Percentiles rank a stretch among this genome's conserved stretches.
Conservation (phyloP, 92 coral and sea anemone species). For the Scolanthus callimorphus region DNA sequence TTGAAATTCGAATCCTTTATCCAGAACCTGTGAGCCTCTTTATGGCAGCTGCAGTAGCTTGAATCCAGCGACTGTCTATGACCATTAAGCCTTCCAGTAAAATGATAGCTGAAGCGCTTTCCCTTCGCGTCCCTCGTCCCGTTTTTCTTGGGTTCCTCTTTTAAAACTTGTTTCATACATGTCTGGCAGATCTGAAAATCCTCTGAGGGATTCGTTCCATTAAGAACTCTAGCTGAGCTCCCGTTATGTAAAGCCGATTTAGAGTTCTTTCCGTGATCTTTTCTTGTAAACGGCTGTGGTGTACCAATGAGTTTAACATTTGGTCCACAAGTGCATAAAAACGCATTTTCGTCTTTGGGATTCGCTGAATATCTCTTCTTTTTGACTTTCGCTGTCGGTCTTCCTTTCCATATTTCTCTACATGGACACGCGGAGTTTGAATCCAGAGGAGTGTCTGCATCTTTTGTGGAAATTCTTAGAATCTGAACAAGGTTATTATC, state of each 20-base stretch:
- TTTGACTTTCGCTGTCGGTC: background rate
- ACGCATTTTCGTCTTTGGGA: background rate
- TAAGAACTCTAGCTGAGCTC: too few species aligned
- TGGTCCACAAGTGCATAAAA: slow-evolving; percentile 1
- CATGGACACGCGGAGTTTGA: background rate
- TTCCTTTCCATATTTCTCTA: background rate
- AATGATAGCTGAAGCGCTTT: background rate
- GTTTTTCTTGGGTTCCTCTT: background rate
- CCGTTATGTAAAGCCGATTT: too few species aligned
- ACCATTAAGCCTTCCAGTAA: background rate
- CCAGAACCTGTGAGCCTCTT: too few species aligned
- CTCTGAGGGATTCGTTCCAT: background rate
- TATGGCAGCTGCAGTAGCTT: background rate
- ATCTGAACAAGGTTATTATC: background rate
- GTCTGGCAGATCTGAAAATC: background rate
- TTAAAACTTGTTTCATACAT: background rate
- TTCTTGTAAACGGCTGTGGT: background rate
- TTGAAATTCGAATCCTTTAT: too few species aligned
- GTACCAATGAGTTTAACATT: background rate
- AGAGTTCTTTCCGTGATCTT: too few species aligned
- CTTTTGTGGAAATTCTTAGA: background rate
- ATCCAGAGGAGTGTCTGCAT: background rate
- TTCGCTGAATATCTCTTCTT: background rate
- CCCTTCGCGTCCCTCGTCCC: background rate
- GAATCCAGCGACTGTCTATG: background rate